Evolutionary conservation across 2,797 vertebrate genomes (phyloP).

Genomic region (Chrysocyon brachyurus): DNA sequence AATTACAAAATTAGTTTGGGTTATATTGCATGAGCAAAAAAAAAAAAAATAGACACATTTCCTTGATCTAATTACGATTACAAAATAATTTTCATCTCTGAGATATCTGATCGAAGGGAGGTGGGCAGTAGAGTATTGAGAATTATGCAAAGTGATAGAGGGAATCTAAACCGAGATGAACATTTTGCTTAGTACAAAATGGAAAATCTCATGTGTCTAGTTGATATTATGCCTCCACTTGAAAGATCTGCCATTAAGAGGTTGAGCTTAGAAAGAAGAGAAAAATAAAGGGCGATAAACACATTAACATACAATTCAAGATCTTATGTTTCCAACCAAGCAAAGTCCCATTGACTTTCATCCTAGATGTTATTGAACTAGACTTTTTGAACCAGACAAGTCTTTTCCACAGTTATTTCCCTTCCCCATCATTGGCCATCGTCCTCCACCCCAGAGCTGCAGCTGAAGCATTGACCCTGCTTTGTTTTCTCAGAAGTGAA

Average conservation of each 20-base stretch:
- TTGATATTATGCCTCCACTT: neutral
- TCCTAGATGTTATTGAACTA: neutral
- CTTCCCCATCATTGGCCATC: neutral
- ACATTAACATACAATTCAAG: neutral
- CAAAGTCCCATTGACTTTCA: neutral
- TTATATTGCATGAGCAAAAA: neutral
- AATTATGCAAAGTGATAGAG: neutral
- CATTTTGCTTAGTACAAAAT: neutral
- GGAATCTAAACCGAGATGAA: neutral
- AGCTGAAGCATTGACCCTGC: neutral
- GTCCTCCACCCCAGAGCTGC: neutral
- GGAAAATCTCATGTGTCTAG: neutral
- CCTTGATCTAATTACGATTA: neutral
- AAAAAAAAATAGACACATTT: neutral
- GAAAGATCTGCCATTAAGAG: neutral
- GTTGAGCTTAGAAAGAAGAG: neutral
- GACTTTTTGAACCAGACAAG: neutral
- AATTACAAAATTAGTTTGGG: neutral
- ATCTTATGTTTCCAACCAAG: neutral
- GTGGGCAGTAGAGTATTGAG: neutral
- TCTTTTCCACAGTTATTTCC: neutral
- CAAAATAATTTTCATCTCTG: neutral
- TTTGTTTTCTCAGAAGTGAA: constrained; percentile 92
- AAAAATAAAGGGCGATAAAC: neutral
- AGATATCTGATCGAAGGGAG: constrained; percentile 6